Conservation (phyloP, 1,140 invertebrate species). For the Drosophila pallidifrons region DNA sequence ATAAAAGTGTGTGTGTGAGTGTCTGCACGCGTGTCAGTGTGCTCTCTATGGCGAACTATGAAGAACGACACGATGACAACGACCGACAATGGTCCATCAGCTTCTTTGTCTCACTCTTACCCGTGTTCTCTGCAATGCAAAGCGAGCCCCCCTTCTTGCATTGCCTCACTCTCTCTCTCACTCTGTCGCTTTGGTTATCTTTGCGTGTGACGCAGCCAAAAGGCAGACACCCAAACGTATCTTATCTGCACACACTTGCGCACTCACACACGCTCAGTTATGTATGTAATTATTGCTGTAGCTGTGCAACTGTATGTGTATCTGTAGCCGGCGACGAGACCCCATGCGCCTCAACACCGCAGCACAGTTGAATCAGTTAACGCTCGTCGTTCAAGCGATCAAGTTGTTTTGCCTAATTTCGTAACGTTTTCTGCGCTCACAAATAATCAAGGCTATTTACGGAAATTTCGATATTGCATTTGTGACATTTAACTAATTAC, state of each 20-base stretch:
- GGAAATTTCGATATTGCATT: not conserved
- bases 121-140: not conserved
- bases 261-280: not conserved
- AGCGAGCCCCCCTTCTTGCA: conserved; percentile 12
- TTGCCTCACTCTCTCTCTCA: not conserved
- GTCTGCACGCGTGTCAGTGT: not conserved
- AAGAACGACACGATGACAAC: conserved; percentile 15
- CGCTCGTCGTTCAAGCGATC: conserved; percentile 70
- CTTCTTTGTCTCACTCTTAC: conserved; percentile 2
- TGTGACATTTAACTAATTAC: not conserved
- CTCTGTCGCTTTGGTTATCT: not conserved
- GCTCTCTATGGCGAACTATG: not conserved
- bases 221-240: conserved; percentile 16
- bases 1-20: not conserved
- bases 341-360: conserved; percentile 57
- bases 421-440: not conserved
- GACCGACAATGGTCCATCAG: conserved; percentile 16
- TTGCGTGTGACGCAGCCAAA: conserved; percentile 34
- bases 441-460: conserved; percentile 20
- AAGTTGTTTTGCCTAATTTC: conserved; percentile 57
- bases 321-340: conserved; percentile 48
- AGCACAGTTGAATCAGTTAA: conserved; percentile 66
- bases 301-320: conserved; percentile 8
- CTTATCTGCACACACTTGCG: conserved; percentile 14
- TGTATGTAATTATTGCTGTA: conserved; percentile 1